Base-by-base conservation (phyloP, 2,113 vertebrate species). In the Gobio gobio region DNA sequence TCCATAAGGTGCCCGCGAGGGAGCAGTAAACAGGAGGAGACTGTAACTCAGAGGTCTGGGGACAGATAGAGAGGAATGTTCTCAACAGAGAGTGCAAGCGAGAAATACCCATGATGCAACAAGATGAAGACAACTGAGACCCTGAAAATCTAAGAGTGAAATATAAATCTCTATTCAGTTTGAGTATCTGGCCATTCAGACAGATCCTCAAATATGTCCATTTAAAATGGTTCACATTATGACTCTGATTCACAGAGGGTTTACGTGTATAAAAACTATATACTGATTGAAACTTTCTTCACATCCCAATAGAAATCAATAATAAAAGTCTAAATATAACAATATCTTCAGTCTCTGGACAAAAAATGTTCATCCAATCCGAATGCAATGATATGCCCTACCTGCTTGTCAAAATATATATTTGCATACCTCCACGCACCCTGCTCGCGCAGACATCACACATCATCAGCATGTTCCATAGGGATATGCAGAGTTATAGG, bases 11-110 rank as follows among this genome's bases (percentile, higher is more conserved):
- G 29, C 81, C 81, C 45, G 33, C 49, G 2, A 72, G 81, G 64
- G 81, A 83, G 66, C 81, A 43, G 66, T 83, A 83, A 83, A 83
- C 49, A 43, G 49, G 49, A 72, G 20, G 49, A 40, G 66, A 54
- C 33, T 24, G 66, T 83, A 83, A 83, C 66, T 70, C 66, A 45
- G 24, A 47, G 78, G 43, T 66, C 16, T 47, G 24, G 58, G 59
- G 58, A 64, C 13, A 66, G 59, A 80, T 33, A 66, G 10, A 40
- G 81, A 72, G 22, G 45, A 82, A 40, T 70, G 22, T 24, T 82
- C 18, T 80, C 43, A 49, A 66, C 40, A 47, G 43, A 49, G 18
- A 76, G 76, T 22, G 33, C 49, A 36, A 26, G 29, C 33, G 45
- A 70, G 40, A 79, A 79, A 79, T 45, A 4, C 54, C 54, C 6